Percentiles rank a stretch among this genome's conserved stretches.
Evolutionary conservation across 2,113 vertebrate species (phyloP).

Genomic region (Salvelinus alpinus): DNA sequence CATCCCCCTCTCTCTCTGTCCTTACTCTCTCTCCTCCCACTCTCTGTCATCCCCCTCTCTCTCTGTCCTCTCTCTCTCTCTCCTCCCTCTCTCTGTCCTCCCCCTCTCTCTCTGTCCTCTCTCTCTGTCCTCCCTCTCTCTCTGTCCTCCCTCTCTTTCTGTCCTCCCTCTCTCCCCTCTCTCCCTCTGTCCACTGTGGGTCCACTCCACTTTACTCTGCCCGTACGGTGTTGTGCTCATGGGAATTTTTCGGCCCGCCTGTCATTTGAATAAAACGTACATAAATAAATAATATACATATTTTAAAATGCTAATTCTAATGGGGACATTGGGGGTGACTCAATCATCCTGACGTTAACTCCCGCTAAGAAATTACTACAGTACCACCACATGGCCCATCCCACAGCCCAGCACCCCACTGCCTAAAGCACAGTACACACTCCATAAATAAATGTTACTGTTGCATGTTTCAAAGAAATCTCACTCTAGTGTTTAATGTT

Average conservation of each 20-base stretch:
- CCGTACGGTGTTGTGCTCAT: conserved; percentile 33
- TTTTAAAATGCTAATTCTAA: conserved; percentile 72
- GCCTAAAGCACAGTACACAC: conserved; percentile 28
- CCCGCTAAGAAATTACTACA: conserved; percentile 46
- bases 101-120: background rate
- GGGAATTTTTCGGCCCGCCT: conserved; percentile 41
- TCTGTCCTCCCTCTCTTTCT: too few species aligned
- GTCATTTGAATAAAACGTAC: conserved; percentile 63
- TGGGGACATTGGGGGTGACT: conserved; percentile 62
- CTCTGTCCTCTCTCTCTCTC: background rate
- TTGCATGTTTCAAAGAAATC: background rate
- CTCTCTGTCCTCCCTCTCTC: too few species aligned
- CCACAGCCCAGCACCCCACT: conserved; percentile 42
- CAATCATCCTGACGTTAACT: conserved; percentile 66
- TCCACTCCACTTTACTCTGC: conserved; percentile 23
- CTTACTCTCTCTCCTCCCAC: background rate
- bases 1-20: background rate
- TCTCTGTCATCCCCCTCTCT: background rate
- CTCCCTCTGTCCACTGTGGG: background rate
- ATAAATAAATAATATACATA: conserved; percentile 70
- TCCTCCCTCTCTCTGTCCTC: too few species aligned
- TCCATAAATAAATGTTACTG: conserved; percentile 10
- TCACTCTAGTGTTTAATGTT: too few species aligned
- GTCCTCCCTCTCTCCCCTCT: background rate
- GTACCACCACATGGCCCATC: too few species aligned